Evolutionary conservation across 2,113 vertebrate genomes (phyloP), one percentile per base, ranked within the genome.

Genomic region (Perca fluviatilis): DNA sequence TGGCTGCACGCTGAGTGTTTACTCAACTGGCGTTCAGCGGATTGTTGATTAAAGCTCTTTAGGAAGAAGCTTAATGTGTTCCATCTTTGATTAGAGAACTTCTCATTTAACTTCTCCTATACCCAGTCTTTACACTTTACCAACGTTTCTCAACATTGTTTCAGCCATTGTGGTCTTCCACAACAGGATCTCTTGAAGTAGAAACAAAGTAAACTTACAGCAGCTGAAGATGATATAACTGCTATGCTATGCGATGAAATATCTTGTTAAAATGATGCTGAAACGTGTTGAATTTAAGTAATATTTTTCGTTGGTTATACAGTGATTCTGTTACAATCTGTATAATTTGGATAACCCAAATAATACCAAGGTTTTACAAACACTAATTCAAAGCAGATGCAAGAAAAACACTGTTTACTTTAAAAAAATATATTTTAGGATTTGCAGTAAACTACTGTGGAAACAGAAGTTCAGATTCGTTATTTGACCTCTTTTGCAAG

Each of bases 1-100:
- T 71, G 70, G 86, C 79, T 23, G 7, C 85, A 77, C 0, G 16
- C 74, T 85, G 82, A 77, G 67, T 80, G 86, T 91, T 86, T 81
- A 71, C 77, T 78, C 76, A 40, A 57, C 51, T 25, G 77, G 27
- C 12, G 18, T 70, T 56, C 18, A 58, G 77, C 76, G 60, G 79
- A 71, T 61, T 53, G 57, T 0, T 49, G 47, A 80, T 80, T 79
- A 80, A 79, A 87, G 54, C 80, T 80, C 80, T 79, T 84, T 43
- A 73, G 56, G 49, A 49, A 33, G 63, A 79, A 15, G 63, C 82
- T 74, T 77, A 40, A 77, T 4, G 3, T 72, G 68, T 56, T 7
- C 9, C 10, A 1, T 68, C 72, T 69, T 51, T 63, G 33, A 86
- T 36, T 40, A 6, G 5, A 56, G 21, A 50, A 53, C 3, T 15